Percentiles rank a stretch among this genome's conserved stretches.
Conservation (phyloP, 2,113 vertebrate species). For the Neoarius graeffei region DNA sequence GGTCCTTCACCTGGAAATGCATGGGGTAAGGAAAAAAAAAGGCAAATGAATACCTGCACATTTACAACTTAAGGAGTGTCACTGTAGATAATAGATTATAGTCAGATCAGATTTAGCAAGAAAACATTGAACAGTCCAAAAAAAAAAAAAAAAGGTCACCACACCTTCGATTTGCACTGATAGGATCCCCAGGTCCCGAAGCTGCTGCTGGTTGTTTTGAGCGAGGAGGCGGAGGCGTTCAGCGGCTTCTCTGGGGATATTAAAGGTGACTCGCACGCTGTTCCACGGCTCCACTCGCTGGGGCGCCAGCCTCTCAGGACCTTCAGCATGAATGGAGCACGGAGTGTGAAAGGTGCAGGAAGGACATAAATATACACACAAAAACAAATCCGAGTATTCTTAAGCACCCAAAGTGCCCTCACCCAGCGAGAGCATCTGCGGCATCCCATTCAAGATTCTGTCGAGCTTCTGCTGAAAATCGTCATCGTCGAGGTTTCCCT, state of each 20-base stretch:
- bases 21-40: not conserved
- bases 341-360: not conserved
- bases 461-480: conserved; percentile 89
- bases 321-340: conserved; percentile 61
- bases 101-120: not conserved
- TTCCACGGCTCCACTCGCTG: conserved; percentile 96
- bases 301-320: conserved; percentile 79
- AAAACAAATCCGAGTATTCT: not conserved
- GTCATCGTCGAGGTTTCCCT: conserved; percentile 89
- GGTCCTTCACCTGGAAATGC: conserved; percentile 86
- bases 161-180: conserved; percentile 98
- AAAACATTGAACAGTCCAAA: not conserved
- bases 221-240: conserved; percentile 91
- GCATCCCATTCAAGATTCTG: conserved; percentile 82
- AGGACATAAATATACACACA: not conserved
- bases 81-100: too few species aligned
- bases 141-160: not conserved
- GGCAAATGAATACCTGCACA: not conserved
- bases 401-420: conserved; percentile 44
- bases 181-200: conserved; percentile 95
- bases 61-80: not conserved
- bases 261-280: conserved; percentile 97
- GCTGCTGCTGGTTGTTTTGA: conserved; percentile 96
- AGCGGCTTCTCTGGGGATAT: conserved; percentile 94
- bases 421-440: conserved; percentile 89